Base-by-base conservation (phyloP, 2,797 vertebrate genomes). In the Saxicola maurus region DNA sequence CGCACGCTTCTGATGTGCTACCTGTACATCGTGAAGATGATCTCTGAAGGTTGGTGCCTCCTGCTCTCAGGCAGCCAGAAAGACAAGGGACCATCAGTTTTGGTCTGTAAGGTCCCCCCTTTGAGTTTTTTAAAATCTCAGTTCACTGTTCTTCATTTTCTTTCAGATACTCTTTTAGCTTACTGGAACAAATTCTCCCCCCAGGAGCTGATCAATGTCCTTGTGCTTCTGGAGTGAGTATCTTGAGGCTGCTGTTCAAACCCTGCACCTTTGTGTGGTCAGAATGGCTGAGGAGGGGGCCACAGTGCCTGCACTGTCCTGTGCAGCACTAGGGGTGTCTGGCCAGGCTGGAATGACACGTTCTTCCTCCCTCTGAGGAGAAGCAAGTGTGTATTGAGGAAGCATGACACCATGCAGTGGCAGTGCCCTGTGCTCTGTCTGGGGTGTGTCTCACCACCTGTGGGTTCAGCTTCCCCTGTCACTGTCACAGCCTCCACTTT, bases 131-230 rank as follows among this genome's bases (percentile, higher is more conserved):
- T 55, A 5, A 13, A 53, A 65, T 53, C 78, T 90, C 23, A 43
- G 3, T 59, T 37, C 12, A 10, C 19, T 43, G 5, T 37, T 78
- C 30, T 78, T 66, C 66, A 85, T 86, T 82, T 89, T n/a, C 84
- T 95, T 96, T 61, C 96, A 99, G 99, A 99, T 88, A 98, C 98
- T 33, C 97, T 99, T 64, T 90, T 97, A 86, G 96, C 98, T 61
- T 99, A 99, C 94, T 99, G 99, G 99, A 99, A 98, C 96, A 99
- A 99, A 97, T 95, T 99, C 59, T 97, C 97, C 72, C 98, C 98
- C 31, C 98, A 98, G 66, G 99, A 99, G 89, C 96, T 99, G 82
- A 98, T 98, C 97, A 99, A 99, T 62, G 98, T 98, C 95, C 98
- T 99, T 38, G 94, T 97, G 86, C 97, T 99, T 92, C 96, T 99